Base-by-base conservation (phyloP, 2,797 vertebrate genomes). In the Parauchenoglanis ngamensis region DNA sequence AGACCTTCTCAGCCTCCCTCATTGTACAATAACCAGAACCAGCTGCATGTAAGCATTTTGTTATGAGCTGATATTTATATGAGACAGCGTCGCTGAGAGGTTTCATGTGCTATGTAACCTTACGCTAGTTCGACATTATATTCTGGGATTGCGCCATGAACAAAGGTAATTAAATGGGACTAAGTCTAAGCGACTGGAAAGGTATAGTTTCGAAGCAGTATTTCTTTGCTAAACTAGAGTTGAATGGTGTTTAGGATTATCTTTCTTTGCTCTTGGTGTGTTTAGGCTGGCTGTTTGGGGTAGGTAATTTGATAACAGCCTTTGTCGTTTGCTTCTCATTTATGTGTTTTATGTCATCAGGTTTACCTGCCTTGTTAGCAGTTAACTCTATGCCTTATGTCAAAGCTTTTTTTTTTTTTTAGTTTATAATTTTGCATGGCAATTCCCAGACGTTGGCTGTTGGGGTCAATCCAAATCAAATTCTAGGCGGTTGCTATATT, bases 1-100 rank as follows among this genome's bases (percentile, higher is more conserved):
- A 86, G 63, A 84, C 89, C 84, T 83, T 52, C 85, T 87, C 75
- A 81, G 82, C 85, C 59, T 82, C 61, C 4, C 28, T 86, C 57
- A 63, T 44, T 67, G 82, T 49, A 54, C 46, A 59, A 52, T 90
- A 90, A 90, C 85, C 82, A 90, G 70, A 87, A 83, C 81, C 90
- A 90, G 90, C 87, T 90, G 90, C 84, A 70, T 59, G 87, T 85
- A 81, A 87, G 87, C 59, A 68, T 75, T 80, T 68, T 35, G 68
- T 88, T 87, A 88, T 85, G 88, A 87, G 76, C n/a, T 35, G 85
- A 88, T 87, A 83, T 86, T 87, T 88, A 61, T 88, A 80, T 19
- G 86, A 89, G 73, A 44, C 57, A 23, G 87, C 31, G 49, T 61
- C 25, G 28, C 80, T 19, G 73, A 65, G 63, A 88, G 77, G 78